A percentile compares a stretch with the other conserved stretches of the same genome.
Conservation (phyloP, 2,888 invertebrate species). For the Drosophila yooni region DNA sequence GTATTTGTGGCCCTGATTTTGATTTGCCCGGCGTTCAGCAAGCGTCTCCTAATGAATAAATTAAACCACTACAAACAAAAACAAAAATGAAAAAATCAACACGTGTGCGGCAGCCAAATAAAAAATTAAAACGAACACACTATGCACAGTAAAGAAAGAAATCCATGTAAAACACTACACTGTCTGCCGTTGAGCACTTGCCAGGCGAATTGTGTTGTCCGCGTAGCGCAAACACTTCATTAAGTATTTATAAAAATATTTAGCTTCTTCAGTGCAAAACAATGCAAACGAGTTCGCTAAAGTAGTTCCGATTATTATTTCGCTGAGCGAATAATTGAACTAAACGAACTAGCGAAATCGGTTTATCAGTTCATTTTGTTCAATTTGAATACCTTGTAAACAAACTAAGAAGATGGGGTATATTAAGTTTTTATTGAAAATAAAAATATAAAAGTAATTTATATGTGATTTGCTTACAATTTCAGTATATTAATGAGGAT, state of each 20-base stretch:
- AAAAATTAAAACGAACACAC: neutral
- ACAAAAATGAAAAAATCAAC: slow-evolving; percentile 48
- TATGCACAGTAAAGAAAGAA: neutral
- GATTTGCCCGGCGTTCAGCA: slow-evolving; percentile 33
- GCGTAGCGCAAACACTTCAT: slow-evolving; percentile 45
- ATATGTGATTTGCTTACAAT: neutral
- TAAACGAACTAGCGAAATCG: slow-evolving; percentile 39
- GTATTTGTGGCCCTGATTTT: slow-evolving; percentile 23
- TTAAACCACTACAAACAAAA: slow-evolving; percentile 55
- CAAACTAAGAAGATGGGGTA: slow-evolving; percentile 41
- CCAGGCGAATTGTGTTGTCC: slow-evolving; percentile 41
- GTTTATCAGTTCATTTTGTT: slow-evolving; percentile 43
- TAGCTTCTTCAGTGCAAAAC: slow-evolving; percentile 16
- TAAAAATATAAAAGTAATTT: neutral
- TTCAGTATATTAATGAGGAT: neutral
- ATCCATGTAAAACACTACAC: neutral
- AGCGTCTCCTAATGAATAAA: slow-evolving; percentile 28
- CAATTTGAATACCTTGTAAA: slow-evolving; percentile 44
- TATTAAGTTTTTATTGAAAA: slow-evolving; percentile 1
- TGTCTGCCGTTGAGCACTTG: slow-evolving; percentile 31
- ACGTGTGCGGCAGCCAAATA: slow-evolving; percentile 37
- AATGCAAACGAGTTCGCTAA: slow-evolving; percentile 9
- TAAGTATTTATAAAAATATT: slow-evolving; percentile 17
- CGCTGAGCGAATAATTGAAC: slow-evolving; percentile 20
- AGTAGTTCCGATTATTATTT: slow-evolving; percentile 47